Percentiles rank a stretch among this genome's conserved stretches.
phyloP scores from a whole-genome alignment of 2,888 invertebrate genomes.

The Chesias legatella region DNA sequence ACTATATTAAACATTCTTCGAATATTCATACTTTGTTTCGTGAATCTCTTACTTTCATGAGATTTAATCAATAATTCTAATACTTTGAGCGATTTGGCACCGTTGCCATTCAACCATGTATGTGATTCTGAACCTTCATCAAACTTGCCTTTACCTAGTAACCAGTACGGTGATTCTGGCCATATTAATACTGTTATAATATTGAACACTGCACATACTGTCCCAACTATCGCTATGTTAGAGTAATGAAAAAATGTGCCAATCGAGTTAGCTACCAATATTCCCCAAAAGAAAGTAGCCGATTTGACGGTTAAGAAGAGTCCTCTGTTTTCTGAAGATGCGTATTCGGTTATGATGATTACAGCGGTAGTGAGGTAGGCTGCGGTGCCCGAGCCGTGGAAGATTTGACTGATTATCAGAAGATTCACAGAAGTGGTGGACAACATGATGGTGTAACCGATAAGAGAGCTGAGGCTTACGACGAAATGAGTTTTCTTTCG shows the following conservation, averaged over 20 bases:
- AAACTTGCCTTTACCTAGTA: constrained; percentile 34
- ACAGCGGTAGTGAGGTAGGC: constrained; percentile 30
- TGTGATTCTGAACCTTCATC: constrained; percentile 32
- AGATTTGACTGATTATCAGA: no score
- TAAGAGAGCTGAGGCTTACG: constrained; percentile 7
- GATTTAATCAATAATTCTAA: constrained; percentile 30
- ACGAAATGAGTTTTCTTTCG: constrained; percentile 22
- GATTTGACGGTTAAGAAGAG: constrained; percentile 37
- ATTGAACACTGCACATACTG: constrained; percentile 20
- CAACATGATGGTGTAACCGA: constrained; percentile 26
- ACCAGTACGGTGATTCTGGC: constrained; percentile 40
- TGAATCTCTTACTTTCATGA: constrained; percentile 14
- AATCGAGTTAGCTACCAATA: constrained; percentile 40
- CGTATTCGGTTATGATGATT: constrained; percentile 36
- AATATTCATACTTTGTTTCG: constrained; percentile 1
- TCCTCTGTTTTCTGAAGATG: constrained; percentile 34
- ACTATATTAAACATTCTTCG: constrained; percentile 29
- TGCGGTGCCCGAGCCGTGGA: no score
- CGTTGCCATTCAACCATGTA: constrained; percentile 33
- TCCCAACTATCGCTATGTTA: constrained; percentile 31
- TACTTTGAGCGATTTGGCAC: constrained; percentile 29
- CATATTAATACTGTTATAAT: constrained; percentile 21
- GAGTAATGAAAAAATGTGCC: constrained; percentile 40
- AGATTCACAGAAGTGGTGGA: constrained; percentile 10
- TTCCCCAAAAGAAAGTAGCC: constrained; percentile 36